Conservation (phyloP, 2,113 vertebrate genomes). For the Dunckerocampus dactyliophorus region DNA sequence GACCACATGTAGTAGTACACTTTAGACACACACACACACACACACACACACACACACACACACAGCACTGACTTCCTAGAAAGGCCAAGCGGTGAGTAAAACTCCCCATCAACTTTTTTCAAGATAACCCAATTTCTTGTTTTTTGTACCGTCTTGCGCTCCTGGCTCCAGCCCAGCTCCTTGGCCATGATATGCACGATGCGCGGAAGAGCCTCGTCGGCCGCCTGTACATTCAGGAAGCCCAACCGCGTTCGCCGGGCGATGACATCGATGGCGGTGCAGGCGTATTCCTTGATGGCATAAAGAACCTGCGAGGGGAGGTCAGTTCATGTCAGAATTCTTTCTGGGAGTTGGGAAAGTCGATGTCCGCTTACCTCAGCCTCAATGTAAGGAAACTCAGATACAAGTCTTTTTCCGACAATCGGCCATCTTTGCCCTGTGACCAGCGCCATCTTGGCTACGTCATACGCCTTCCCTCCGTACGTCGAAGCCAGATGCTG, state of each 20-base stretch:
- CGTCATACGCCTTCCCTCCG: constrained; percentile 86
- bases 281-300: constrained; percentile 90
- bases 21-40: no score
- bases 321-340: no score
- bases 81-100: no score
- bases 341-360: background rate
- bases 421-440: constrained; percentile 95
- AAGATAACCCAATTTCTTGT: no score
- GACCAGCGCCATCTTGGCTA: constrained; percentile 93
- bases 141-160: constrained; percentile 78
- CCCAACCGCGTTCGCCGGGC: constrained; percentile 88
- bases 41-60: no score
- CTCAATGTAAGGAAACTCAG: constrained; percentile 97
- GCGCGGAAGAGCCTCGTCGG: constrained; percentile 89
- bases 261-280: constrained; percentile 90
- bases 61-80: no score
- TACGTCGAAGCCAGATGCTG: constrained; percentile 89
- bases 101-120: no score
- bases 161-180: constrained; percentile 85
- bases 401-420: constrained; percentile 90
- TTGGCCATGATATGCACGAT: constrained; percentile 93
- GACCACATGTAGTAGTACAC: no score
- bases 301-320: constrained; percentile 80
- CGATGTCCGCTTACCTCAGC: constrained; percentile 77
- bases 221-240: constrained; percentile 95